Conservation (phyloP, 1,140 invertebrate genomes). For the Lysiphlebus fabarum region DNA sequence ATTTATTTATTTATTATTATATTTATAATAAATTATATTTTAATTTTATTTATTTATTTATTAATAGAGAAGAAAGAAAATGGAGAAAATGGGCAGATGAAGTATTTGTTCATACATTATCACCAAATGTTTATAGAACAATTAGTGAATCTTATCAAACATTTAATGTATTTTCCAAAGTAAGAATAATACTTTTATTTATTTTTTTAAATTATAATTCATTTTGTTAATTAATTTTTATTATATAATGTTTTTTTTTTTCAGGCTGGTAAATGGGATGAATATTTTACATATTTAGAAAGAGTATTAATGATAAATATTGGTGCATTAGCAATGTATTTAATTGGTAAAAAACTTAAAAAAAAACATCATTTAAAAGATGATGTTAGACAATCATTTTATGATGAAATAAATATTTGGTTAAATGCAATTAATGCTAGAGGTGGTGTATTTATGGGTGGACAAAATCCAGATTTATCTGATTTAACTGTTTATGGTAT, state of each 20-base stretch:
- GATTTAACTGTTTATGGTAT: constrained; percentile 93
- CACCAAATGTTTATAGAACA: constrained; percentile 95
- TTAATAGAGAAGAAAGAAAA: constrained; percentile 78
- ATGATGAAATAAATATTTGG: constrained; percentile 86
- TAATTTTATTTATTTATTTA: constrained; percentile 21
- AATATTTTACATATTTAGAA: constrained; percentile 84
- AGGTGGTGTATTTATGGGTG: constrained; percentile 77
- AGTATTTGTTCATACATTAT: constrained; percentile 86
- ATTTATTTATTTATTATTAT: background rate
- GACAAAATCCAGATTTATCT: constrained; percentile 82
- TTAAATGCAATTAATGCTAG: constrained; percentile 67
- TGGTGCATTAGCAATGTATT: constrained; percentile 90
- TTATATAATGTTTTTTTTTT: constrained; percentile 5
- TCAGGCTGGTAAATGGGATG: constrained; percentile 85
- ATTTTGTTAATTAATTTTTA: background rate
- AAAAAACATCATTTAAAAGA: constrained; percentile 80
- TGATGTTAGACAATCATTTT: constrained; percentile 86
- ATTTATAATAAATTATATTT: background rate
- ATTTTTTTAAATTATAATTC: background rate
- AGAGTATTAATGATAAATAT: constrained; percentile 86
- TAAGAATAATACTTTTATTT: constrained; percentile 36
- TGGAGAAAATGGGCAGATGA: constrained; percentile 95
- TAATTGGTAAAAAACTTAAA: constrained; percentile 86
- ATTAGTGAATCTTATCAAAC: constrained; percentile 79
- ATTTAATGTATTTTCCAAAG: constrained; percentile 87